Evolutionary conservation across 2,888 invertebrate species (phyloP).

Genomic region (Podotricha telesiphe): DNA sequence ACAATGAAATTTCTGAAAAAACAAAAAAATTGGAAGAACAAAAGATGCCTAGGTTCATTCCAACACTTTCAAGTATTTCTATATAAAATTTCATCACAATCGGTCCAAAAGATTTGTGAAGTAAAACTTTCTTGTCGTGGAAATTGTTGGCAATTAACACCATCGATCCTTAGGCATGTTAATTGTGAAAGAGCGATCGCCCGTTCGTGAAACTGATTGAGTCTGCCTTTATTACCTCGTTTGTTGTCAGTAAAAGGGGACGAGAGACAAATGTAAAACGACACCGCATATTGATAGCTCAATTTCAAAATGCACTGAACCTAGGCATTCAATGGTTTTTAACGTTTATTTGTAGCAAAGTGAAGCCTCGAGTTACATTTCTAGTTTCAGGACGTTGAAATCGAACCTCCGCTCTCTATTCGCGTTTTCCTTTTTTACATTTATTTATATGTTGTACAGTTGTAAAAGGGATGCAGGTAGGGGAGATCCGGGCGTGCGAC

Average conservation of each 20-base stretch:
- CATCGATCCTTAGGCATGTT: slow-evolving; percentile 40
- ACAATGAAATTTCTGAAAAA: no score
- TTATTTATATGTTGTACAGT: slow-evolving; percentile 44
- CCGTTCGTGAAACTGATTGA: slow-evolving; percentile 43
- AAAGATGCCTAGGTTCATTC: no score
- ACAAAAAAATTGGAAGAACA: no score
- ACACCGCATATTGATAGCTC: slow-evolving; percentile 36
- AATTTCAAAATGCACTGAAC: slow-evolving; percentile 29
- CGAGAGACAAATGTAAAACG: slow-evolving; percentile 28
- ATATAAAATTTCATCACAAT: no score
- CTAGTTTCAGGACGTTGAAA: slow-evolving; percentile 39
- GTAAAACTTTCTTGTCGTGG: slow-evolving; percentile 6
- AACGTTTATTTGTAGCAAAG: slow-evolving; percentile 24
- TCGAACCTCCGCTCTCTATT: slow-evolving; percentile 36
- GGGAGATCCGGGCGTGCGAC: slow-evolving; percentile 55
- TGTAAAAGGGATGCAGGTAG: slow-evolving; percentile 48
- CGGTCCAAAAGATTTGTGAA: neutral
- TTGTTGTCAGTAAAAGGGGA: slow-evolving; percentile 37
- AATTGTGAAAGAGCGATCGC: slow-evolving; percentile 39
- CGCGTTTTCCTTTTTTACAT: slow-evolving; percentile 39
- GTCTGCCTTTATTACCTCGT: slow-evolving; percentile 39
- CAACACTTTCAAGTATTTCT: no score
- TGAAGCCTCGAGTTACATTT: slow-evolving; percentile 29
- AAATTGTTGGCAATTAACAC: slow-evolving; percentile 38
- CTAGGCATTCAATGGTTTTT: slow-evolving; percentile 22